Conservation (phyloP, 2,113 vertebrate genomes). For the Phrynosoma platyrhinos region DNA sequence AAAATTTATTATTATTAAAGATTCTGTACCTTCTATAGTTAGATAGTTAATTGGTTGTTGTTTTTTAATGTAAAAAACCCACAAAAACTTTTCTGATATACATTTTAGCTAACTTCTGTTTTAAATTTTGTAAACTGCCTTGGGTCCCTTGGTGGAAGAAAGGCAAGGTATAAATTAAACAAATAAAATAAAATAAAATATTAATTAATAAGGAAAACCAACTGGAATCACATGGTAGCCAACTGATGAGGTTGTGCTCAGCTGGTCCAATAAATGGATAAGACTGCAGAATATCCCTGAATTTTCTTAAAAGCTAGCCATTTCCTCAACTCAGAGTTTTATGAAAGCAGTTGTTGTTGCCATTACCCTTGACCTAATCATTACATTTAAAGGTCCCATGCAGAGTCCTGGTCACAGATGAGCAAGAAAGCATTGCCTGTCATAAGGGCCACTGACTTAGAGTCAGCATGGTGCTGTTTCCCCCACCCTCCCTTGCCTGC, state of each 20-base stretch:
- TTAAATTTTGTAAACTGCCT: too few relatives aligned
- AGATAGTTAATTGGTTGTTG: too few relatives aligned
- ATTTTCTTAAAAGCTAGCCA: conserved; percentile 54
- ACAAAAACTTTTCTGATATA: too few relatives aligned
- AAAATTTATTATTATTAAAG: too few relatives aligned
- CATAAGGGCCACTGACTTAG: conserved; percentile 10
- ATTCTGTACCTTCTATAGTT: too few relatives aligned
- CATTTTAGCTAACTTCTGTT: too few relatives aligned
- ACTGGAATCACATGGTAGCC: background rate
- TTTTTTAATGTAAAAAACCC: too few relatives aligned
- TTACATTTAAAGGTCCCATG: conserved; percentile 44
- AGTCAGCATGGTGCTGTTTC: conserved; percentile 2
- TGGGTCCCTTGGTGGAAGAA: too few relatives aligned
- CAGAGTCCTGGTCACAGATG: conserved; percentile 41
- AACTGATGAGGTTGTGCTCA: background rate
- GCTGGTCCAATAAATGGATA: too few relatives aligned
- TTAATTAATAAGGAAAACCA: background rate
- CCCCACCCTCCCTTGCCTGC: background rate
- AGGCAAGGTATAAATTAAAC: too few relatives aligned
- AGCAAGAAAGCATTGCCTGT: conserved; percentile 61
- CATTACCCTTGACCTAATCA: conserved; percentile 74
- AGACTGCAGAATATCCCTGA: conserved; percentile 13
- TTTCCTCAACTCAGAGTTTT: conserved; percentile 62
- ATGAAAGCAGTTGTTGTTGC: conserved; percentile 70
- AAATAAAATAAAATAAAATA: too few relatives aligned